Conservation (phyloP, 2,797 vertebrate genomes). For the Tenualosa ilisha region DNA sequence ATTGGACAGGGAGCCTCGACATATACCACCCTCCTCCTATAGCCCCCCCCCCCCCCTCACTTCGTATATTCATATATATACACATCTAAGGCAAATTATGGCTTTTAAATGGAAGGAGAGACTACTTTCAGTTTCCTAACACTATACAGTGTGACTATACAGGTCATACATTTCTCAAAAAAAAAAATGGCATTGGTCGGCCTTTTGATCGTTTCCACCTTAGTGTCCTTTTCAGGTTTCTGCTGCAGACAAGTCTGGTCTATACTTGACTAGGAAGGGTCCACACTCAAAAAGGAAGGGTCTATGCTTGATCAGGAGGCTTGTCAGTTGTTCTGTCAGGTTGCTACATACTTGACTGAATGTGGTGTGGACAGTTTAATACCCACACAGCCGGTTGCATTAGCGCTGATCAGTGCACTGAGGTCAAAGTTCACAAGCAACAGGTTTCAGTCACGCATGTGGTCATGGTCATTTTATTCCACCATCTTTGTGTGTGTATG, state of each 20-base stretch:
- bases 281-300: background rate
- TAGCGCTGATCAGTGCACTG: background rate
- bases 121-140: constrained; percentile 52
- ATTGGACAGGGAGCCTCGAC: constrained; percentile 53
- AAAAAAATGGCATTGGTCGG: constrained; percentile 12
- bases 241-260: background rate
- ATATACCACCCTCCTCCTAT: constrained; percentile 30
- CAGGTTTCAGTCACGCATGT: constrained; percentile 20
- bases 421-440: background rate
- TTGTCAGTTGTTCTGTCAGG: background rate
- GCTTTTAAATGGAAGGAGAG: constrained; percentile 64
- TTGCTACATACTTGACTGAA: background rate
- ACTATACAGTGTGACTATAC: constrained; percentile 51
- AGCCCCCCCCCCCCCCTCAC: too few relatives aligned
- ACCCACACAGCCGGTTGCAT: too few relatives aligned
- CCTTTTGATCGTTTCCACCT: background rate
- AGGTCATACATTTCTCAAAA: constrained; percentile 43
- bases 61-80: constrained; percentile 47
- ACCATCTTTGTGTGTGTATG: constrained; percentile 14
- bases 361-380: background rate
- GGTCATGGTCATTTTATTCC: background rate
- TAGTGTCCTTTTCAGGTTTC: background rate
- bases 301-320: background rate
- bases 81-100: constrained; percentile 66
- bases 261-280: background rate